Conservation (phyloP, 1,140 invertebrate species). For the Macrotrachela quadricornifera region DNA sequence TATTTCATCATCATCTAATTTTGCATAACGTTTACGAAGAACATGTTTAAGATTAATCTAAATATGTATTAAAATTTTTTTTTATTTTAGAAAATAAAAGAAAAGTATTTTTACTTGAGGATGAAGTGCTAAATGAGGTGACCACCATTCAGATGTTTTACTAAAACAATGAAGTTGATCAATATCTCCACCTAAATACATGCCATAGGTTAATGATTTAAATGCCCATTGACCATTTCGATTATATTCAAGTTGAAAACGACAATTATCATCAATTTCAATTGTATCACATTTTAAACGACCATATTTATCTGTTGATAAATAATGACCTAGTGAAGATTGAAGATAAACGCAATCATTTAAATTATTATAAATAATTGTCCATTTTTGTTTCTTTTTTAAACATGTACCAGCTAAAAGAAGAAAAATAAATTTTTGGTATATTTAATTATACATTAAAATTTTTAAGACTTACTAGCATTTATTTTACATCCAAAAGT, state of each 20-base stretch:
- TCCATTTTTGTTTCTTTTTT: slow-evolving; percentile 78
- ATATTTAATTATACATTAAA: too few species aligned
- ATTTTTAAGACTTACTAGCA: slow-evolving; percentile 34
- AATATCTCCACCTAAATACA: slow-evolving; percentile 67
- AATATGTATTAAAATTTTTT: slow-evolving; percentile 6
- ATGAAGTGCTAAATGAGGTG: slow-evolving; percentile 71
- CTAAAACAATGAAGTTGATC: slow-evolving; percentile 78
- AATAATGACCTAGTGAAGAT: slow-evolving; percentile 62
- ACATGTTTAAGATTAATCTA: slow-evolving; percentile 73
- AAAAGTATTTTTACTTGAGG: slow-evolving; percentile 47
- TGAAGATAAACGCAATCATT: slow-evolving; percentile 54
- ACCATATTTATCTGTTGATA: slow-evolving; percentile 50
- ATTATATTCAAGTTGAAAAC: slow-evolving; percentile 55
- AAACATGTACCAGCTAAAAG: slow-evolving; percentile 46
- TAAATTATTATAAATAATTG: slow-evolving; percentile 25
- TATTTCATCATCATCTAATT: slow-evolving; percentile 59
- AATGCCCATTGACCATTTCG: slow-evolving; percentile 68
- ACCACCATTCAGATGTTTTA: slow-evolving; percentile 76
- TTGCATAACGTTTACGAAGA: slow-evolving; percentile 76
- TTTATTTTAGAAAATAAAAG: slow-evolving; percentile 3
- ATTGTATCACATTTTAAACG: slow-evolving; percentile 81
- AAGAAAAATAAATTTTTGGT: too few species aligned
- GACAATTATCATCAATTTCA: slow-evolving; percentile 34
- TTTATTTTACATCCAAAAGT: slow-evolving; percentile 95
- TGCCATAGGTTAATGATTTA: slow-evolving; percentile 60